Evolutionary conservation across 2,113 vertebrate genomes (phyloP), one percentile per base, ranked within the genome.

Genomic region (Tupaia tana): DNA sequence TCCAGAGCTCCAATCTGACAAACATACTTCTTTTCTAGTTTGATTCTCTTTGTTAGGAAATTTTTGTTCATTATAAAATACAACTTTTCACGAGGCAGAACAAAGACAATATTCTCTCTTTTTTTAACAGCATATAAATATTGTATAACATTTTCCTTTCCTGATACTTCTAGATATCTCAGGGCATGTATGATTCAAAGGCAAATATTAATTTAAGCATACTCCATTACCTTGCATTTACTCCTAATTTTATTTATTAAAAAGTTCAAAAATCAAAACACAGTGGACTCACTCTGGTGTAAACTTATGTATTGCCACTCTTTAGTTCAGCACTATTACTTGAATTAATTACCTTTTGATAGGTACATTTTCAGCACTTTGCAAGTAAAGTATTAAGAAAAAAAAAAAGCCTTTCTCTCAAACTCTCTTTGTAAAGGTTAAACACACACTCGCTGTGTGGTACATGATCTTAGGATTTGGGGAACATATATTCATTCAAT

Each of bases 341-440:
- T 2, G 75, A 97, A 96, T 87, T 67, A 88, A 52, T 63, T 82
- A 80, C 10, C 15, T 43, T 95, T 93, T 81, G 63, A 85, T 43
- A 90, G 0, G 0, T 56, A 78, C 0, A 54, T 95, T 97, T 97
- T 95, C 13, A 91, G 6, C 93, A 70, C 92, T 96, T 97, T 95
- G 97, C 96, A 87, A 34, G 63, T 19, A 61, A 90, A 64, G 3
- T 22, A 5, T 92, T 31, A 19, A 86, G 77, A 89, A 59, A 80
- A 89, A 59, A 54, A 73, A 78, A 67, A 85, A 16, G 24, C 19
- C 10, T 84, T 88, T 2, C 2, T 29, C 83, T 84, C 22, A 58
- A 89, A 31, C n/a, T 94, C 4, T 90, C 22, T 87, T 95, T 82
- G 20, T 89, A 94, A 96, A 97, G 58, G 43, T 96, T 97, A 94